Evolutionary conservation across 2,113 vertebrate genomes (phyloP), one percentile per base, ranked within the genome.

Genomic region (Anser brachyrhynchus): DNA sequence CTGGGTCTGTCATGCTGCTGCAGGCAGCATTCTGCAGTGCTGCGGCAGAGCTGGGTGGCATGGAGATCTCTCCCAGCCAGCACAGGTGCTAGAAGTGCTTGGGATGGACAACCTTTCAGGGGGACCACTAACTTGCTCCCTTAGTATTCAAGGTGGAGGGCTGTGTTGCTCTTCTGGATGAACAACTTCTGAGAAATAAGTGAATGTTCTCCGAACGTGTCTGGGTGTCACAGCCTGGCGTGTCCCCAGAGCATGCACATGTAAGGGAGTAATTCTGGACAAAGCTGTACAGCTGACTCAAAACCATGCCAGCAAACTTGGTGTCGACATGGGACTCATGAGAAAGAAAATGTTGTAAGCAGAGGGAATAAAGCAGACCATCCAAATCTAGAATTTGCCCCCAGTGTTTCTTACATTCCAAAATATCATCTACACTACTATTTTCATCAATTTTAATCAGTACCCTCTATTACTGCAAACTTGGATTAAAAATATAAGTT

Each of bases 31-130:
- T 84, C 41, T 62, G 41, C 70, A 65, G 35, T 33, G 23, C 39
- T 0, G 0, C n/a, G 14, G 41, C 17, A 66, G 57, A 17, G 41
- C 10, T 18, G 31, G 69, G 21, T 4, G 14, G 8, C 61, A 51
- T 11, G 31, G 29, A 51, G 29, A 11, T 37, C 10, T 4, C 52
- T 66, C 33, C 52, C 52, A 55, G 4, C 6, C 54, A 43, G 2
- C 6, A 72, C 0, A 11, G 33, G 2, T 61, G 19, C 33, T 71
- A 33, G 25, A 64, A 78, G 23, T 67, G 13, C 25, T 65, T 55
- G 43, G 51, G 23, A 39, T n/a, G 17, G 39, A 13, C 51, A 52
- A 49, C 29, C 16, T 31, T 64, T 51, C 43, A 78, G 55, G 28
- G 74, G 44, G 28, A 9, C 37, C 43, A 13, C 8, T 11, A 1